Evolutionary conservation across 2,113 vertebrate species (phyloP).

Genomic region (Seriola rivoliana): DNA sequence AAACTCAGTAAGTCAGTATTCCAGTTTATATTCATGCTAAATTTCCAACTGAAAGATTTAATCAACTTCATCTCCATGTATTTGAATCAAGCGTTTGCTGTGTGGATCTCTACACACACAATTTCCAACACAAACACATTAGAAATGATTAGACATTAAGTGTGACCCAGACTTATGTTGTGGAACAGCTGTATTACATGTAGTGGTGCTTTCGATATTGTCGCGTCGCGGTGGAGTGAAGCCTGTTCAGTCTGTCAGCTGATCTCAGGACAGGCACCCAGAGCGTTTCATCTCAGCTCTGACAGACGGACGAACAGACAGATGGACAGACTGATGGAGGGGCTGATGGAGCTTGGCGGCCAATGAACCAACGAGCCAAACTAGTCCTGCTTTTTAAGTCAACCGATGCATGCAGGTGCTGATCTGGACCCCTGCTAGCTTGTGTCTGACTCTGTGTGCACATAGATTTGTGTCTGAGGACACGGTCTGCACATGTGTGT

Average conservation of each 20-base stretch:
- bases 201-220: not conserved
- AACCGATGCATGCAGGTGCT: constrained; percentile 55
- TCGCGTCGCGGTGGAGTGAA: constrained; percentile 39
- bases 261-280: constrained; percentile 27
- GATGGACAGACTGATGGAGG: constrained; percentile 66
- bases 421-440: constrained; percentile 57
- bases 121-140: constrained; percentile 3
- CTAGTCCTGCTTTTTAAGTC: constrained; percentile 55
- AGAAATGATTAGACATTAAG: constrained; percentile 16
- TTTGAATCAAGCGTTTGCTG: not conserved
- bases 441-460: constrained; percentile 32
- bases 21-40: not conserved
- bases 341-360: constrained; percentile 63
- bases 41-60: not conserved
- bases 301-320: constrained; percentile 65
- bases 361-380: constrained; percentile 61
- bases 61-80: not conserved
- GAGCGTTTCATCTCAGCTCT: constrained; percentile 48
- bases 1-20: not conserved
- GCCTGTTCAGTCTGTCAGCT: constrained; percentile 35
- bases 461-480: constrained; percentile 9
- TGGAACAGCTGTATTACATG: constrained; percentile 7
- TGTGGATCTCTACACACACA: not conserved
- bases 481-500: not conserved
- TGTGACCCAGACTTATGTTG: constrained; percentile 12